Evolutionary conservation across 2,797 vertebrate species (phyloP).

Genomic region (Anabas testudineus): DNA sequence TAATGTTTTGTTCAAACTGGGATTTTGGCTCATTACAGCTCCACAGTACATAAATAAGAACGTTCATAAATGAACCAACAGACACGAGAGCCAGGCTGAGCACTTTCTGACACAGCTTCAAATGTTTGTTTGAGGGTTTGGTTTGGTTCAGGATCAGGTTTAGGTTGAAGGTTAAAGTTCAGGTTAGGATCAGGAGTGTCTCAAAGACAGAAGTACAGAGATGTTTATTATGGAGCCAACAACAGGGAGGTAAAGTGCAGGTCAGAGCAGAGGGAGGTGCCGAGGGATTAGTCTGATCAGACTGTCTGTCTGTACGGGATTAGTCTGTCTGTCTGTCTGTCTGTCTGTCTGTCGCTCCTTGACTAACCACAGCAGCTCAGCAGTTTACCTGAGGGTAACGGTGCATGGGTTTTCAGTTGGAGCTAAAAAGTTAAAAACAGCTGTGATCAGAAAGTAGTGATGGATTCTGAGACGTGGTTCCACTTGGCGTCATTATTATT

Average conservation of each 20-base stretch:
- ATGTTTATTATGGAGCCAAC: background rate
- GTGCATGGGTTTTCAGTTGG: too few relatives aligned
- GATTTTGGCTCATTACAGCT: background rate
- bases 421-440: too few relatives aligned
- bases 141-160: too few relatives aligned
- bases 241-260: constrained; percentile 40
- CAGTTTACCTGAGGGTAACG: background rate
- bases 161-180: too few relatives aligned
- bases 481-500: too few relatives aligned
- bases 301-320: constrained; percentile 74
- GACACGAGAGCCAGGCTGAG: background rate
- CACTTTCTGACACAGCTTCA: too few relatives aligned
- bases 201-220: background rate
- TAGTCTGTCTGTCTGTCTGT: constrained; percentile 61
- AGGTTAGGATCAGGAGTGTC: too few relatives aligned
- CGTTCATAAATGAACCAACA: constrained; percentile 17
- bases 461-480: too few relatives aligned
- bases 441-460: too few relatives aligned
- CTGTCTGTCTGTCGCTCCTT: constrained; percentile 1
- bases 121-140: too few relatives aligned
- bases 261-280: constrained; percentile 69
- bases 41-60: background rate
- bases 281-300: constrained; percentile 80
- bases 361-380: constrained; percentile 7
- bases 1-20: too few relatives aligned